phyloP scores from a whole-genome alignment of 2,888 invertebrate genomes.

The Apomyelois bistriatella region DNA sequence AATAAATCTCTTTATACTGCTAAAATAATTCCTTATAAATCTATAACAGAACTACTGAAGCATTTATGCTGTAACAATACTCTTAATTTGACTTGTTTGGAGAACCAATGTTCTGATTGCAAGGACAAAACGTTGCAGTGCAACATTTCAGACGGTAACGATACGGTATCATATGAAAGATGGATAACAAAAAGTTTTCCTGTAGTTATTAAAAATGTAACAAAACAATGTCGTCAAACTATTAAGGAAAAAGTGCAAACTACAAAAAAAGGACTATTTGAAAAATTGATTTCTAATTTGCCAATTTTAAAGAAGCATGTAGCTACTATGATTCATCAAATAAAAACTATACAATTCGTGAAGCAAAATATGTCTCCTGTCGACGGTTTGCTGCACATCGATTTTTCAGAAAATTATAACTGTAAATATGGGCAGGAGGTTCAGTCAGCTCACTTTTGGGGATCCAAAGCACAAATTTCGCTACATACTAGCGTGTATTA shows the following conservation, averaged over 20 bases:
- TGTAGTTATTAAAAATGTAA: neutral
- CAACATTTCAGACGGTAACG: neutral
- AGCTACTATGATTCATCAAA: neutral
- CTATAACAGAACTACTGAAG: constrained; percentile 3
- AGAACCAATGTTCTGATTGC: neutral
- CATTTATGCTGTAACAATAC: constrained; percentile 1
- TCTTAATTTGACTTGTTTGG: neutral
- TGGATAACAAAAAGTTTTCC: constrained; percentile 3
- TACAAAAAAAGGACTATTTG: neutral
- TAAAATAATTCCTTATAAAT: constrained; percentile 13
- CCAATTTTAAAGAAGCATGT: neutral
- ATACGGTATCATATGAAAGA: constrained; percentile 3
- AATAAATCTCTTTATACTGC: constrained; percentile 9
- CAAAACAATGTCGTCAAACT: neutral
- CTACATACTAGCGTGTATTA: neutral
- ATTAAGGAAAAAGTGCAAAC: constrained; percentile 9
- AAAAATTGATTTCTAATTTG: neutral
- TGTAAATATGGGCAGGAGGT: constrained; percentile 15
- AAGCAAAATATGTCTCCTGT: neutral
- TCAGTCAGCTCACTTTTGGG: constrained; percentile 16
- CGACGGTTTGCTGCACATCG: constrained; percentile 12
- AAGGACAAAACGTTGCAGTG: neutral
- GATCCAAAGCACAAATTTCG: neutral
- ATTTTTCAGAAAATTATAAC: constrained; percentile 19
- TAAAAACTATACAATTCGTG: neutral